These are phyloP conservation scores for Pammene aurita DNA, from an alignment of 2,888 invertebrate genomes.

Conservation along the genomic window DNA sequence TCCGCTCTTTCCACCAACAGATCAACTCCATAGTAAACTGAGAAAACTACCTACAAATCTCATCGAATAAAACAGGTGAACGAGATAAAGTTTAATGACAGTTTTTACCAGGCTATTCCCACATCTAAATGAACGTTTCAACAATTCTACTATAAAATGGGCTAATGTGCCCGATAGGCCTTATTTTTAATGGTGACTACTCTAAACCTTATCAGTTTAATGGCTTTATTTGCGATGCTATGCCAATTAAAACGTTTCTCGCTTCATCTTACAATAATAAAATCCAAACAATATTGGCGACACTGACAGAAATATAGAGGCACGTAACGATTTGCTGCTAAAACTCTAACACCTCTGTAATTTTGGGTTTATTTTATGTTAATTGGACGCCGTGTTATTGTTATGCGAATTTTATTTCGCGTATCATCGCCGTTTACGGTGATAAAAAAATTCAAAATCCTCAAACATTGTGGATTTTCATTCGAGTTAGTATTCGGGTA, in stretches of 20 bases:
- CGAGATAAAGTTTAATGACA: conserved; percentile 1
- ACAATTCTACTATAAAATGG: conserved; percentile 9
- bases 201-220: conserved; percentile 42
- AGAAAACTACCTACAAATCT: not conserved
- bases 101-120: conserved; percentile 8
- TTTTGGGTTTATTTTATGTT: conserved; percentile 47
- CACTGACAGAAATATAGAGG: conserved; percentile 50
- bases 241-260: conserved; percentile 43
- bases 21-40: not conserved
- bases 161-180: not conserved
- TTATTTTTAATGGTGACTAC: conserved; percentile 27
- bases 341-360: conserved; percentile 48
- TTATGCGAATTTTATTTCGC: conserved; percentile 38
- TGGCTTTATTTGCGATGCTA: conserved; percentile 42
- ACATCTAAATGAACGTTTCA: conserved; percentile 6
- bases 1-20: no score
- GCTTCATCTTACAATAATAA: conserved; percentile 49
- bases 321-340: conserved; percentile 52
- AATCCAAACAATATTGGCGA: conserved; percentile 50
- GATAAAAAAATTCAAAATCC: conserved; percentile 23
- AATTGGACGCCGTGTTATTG: conserved; percentile 45
- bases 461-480: conserved; percentile 16
- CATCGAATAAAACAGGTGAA: not conserved
- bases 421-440: conserved; percentile 28
- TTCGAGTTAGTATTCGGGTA: not conserved